These are phyloP conservation scores for Nerophis lumbriciformis DNA, from an alignment of 2,113 vertebrate species.

Conservation along the genomic window DNA sequence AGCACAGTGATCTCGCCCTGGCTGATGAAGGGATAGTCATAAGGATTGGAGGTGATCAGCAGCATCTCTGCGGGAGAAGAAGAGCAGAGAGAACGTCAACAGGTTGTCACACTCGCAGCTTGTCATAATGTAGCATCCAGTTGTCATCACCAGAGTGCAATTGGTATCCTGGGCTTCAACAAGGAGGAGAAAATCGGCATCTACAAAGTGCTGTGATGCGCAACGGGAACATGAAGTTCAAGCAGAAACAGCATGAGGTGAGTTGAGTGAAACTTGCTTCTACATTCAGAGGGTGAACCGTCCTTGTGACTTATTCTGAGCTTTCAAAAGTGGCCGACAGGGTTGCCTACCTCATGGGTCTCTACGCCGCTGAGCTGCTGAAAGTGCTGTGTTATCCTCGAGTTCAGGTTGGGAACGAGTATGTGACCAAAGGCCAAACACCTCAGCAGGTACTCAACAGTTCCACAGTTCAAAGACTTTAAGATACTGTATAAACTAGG, in stretches of 20 bases:
- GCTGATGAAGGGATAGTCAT: constrained; percentile 62
- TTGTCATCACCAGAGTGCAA: constrained; percentile 42
- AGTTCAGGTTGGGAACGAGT: constrained; percentile 56
- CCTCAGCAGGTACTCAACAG: constrained; percentile 45
- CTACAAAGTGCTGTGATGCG: too few species aligned
- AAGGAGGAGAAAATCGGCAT: constrained; percentile 21
- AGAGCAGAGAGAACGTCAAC: neutral
- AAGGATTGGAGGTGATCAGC: constrained; percentile 64
- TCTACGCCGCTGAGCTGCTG: constrained; percentile 57
- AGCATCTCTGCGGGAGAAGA: constrained; percentile 46
- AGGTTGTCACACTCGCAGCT: too few species aligned
- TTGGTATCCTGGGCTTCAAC: constrained; percentile 58
- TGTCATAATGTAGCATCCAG: neutral
- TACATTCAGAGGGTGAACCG: constrained; percentile 26
- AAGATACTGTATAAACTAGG: too few species aligned
- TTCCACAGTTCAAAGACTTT: too few species aligned
- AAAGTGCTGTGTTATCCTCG: constrained; percentile 54
- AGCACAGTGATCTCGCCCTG: constrained; percentile 61
- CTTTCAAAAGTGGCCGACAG: constrained; percentile 45
- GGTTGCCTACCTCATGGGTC: constrained; percentile 47
- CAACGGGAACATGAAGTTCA: too few species aligned
- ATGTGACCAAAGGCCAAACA: constrained; percentile 28
- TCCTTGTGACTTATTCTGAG: too few species aligned
- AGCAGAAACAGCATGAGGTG: too few species aligned
- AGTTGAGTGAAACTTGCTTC: constrained; percentile 37